phyloP scores from a whole-genome alignment of 2,888 invertebrate species.

The Agrilus cyanescens region DNA sequence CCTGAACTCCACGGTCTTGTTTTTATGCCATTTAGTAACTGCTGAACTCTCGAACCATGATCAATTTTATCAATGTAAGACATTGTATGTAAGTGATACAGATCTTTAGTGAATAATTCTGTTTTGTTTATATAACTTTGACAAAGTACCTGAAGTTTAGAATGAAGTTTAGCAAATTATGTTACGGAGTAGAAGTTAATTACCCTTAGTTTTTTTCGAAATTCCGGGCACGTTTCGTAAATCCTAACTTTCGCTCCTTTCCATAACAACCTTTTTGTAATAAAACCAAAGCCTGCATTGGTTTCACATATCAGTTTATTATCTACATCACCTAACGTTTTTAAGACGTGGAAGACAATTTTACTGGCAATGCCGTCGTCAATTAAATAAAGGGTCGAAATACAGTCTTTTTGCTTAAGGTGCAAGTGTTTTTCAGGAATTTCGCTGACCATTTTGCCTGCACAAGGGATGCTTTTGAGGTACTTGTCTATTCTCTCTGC shows the following conservation, averaged over 20 bases:
- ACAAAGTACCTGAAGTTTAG: constrained; percentile 32
- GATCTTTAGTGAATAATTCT: constrained; percentile 41
- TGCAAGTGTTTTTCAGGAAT: constrained; percentile 14
- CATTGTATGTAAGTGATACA: constrained; percentile 45
- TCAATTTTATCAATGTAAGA: constrained; percentile 48
- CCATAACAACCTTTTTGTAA: constrained; percentile 47
- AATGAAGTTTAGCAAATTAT: background rate
- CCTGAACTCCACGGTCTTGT: constrained; percentile 37
- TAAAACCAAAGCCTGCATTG: constrained; percentile 55
- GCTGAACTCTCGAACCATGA: constrained; percentile 39
- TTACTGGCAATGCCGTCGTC: constrained; percentile 12
- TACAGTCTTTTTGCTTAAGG: constrained; percentile 2
- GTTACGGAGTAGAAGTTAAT: background rate
- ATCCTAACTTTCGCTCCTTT: constrained; percentile 42
- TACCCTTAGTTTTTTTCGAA: constrained; percentile 38
- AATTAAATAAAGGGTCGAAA: constrained; percentile 15
- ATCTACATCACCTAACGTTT: constrained; percentile 15
- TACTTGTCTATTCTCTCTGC: constrained; percentile 1
- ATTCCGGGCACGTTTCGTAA: constrained; percentile 45
- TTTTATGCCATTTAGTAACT: constrained; percentile 42
- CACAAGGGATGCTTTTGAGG: constrained; percentile 10
- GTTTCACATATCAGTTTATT: constrained; percentile 46
- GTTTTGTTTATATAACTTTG: constrained; percentile 34
- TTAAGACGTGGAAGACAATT: constrained; percentile 12
- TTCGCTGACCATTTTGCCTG: constrained; percentile 7